phyloP scores from a whole-genome alignment of 2,888 invertebrate species.

The Conops quadrifasciatus region DNA sequence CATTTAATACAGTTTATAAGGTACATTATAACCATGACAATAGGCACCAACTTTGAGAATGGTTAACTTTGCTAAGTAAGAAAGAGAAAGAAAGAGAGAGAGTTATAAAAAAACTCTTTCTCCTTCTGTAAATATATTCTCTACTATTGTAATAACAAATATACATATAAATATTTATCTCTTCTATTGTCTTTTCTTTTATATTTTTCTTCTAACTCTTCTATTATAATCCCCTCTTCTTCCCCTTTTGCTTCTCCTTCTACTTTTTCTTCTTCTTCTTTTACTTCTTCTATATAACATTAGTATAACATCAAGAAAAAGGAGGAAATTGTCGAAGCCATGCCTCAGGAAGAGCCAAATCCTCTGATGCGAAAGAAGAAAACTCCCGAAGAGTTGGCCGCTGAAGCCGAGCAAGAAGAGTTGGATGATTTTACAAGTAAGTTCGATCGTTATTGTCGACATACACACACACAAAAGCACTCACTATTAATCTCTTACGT shows the following conservation, averaged over 20 bases:
- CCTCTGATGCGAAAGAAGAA: conserved; percentile 98
- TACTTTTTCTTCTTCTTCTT: background rate
- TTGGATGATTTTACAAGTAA: conserved; percentile 96
- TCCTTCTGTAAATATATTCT: background rate
- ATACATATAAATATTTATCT: no score
- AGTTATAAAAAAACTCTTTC: background rate
- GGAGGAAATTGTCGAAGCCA: conserved; percentile 88
- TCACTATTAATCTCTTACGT: no score
- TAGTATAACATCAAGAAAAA: conserved; percentile 99
- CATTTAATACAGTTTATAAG: no score
- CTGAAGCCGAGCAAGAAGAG: conserved; percentile 94
- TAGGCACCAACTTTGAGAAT: no score
- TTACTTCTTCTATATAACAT: background rate
- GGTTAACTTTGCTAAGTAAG: no score
- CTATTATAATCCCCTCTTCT: no score
- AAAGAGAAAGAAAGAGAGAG: background rate
- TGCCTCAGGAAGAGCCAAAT: conserved; percentile 87
- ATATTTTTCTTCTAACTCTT: no score
- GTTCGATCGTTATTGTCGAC: conserved; percentile 56
- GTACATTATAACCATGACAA: no score
- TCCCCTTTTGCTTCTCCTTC: background rate
- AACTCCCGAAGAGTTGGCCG: conserved; percentile 96
- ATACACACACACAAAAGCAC: conserved; percentile 1
- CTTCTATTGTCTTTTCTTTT: no score
- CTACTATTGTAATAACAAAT: no score